Evolutionary conservation across 2,888 invertebrate species (phyloP).

Genomic region (Drosophila meridionalis): DNA sequence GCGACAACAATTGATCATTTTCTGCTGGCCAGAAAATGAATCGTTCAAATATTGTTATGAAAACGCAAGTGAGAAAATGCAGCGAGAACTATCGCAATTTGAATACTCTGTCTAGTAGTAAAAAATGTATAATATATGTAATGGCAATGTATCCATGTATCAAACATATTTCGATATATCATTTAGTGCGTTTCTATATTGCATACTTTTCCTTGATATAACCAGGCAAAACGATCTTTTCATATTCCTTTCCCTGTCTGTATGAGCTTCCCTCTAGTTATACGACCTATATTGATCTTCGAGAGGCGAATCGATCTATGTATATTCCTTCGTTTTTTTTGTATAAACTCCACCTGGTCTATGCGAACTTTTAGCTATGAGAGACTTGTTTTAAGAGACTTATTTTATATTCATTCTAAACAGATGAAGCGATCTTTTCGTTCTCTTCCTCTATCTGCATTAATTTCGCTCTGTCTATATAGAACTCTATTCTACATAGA

Average conservation of each 20-base stretch:
- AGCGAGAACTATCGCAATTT: neutral
- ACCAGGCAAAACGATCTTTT: neutral
- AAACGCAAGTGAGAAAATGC: slow-evolving; percentile 29
- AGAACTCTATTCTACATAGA: no score
- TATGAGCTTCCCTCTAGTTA: neutral
- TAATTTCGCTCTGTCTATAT: neutral
- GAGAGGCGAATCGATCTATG: neutral
- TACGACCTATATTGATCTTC: neutral
- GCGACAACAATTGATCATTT: slow-evolving; percentile 65
- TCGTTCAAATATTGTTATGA: slow-evolving; percentile 34
- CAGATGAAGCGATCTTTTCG: neutral
- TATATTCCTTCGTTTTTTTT: neutral
- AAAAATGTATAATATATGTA: neutral
- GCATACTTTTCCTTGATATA: no score
- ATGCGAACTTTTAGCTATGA: neutral
- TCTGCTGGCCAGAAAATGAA: slow-evolving; percentile 38
- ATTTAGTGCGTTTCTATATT: no score
- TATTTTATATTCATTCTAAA: neutral
- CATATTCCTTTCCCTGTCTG: neutral
- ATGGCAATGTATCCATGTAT: neutral
- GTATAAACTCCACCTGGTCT: neutral
- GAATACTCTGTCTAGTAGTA: slow-evolving; percentile 35
- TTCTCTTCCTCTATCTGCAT: neutral
- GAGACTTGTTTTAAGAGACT: neutral
- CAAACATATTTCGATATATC: no score